phyloP scores from a whole-genome alignment of 2,113 vertebrate genomes.

The Cricetomys ansorgei region DNA sequence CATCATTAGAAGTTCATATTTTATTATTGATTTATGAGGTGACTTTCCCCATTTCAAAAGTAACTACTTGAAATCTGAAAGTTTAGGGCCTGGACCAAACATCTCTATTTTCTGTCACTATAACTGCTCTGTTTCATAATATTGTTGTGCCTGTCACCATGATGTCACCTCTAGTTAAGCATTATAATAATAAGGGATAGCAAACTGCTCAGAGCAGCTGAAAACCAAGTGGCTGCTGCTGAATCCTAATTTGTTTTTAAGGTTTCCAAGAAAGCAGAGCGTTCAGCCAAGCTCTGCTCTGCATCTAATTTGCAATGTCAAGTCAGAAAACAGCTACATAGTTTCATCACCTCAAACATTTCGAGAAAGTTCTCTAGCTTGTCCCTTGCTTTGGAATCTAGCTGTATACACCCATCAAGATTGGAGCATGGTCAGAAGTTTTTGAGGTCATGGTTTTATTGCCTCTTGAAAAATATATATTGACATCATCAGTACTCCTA shows the following conservation, averaged over 20 bases:
- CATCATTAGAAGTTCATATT: not conserved
- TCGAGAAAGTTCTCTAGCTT: slow-evolving; percentile 29
- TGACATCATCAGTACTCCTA: not conserved
- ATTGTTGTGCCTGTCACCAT: not conserved
- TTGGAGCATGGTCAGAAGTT: not conserved
- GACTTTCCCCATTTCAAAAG: not conserved
- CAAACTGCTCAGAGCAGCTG: not conserved
- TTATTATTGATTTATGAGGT: not conserved
- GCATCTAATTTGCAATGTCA: slow-evolving; percentile 54
- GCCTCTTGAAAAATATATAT: not conserved
- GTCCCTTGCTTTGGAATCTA: not conserved
- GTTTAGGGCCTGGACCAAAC: not conserved
- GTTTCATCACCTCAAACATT: slow-evolving; percentile 18
- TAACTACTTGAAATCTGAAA: slow-evolving; percentile 18
- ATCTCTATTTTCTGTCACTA: not conserved
- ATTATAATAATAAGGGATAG: slow-evolving; percentile 18
- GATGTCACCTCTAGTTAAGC: not conserved
- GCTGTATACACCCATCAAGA: slow-evolving; percentile 45
- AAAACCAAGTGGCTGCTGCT: slow-evolving; percentile 59
- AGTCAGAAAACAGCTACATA: slow-evolving; percentile 36
- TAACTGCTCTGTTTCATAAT: not conserved
- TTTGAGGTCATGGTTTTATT: not conserved
- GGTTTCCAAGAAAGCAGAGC: slow-evolving; percentile 16
- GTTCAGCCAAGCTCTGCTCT: not conserved
- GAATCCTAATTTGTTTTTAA: slow-evolving; percentile 61